phyloP scores from a whole-genome alignment of 2,888 invertebrate species.

The Glomeris marginata region DNA sequence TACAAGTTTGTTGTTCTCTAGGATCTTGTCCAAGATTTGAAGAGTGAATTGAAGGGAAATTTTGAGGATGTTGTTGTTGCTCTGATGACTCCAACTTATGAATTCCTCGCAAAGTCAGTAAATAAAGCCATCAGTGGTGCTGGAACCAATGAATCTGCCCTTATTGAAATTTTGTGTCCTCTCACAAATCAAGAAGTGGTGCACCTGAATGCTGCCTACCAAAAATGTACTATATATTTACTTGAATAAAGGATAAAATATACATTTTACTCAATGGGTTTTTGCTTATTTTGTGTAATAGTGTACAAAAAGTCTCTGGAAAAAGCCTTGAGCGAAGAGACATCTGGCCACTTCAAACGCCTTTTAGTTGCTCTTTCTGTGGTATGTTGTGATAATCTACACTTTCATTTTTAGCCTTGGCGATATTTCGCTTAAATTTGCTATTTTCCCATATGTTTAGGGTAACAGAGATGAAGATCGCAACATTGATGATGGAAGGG shows the following conservation, averaged over 20 bases:
- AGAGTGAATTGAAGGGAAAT: constrained; percentile 74
- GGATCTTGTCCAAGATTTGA: constrained; percentile 66
- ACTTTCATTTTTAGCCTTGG: background rate
- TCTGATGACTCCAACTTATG: constrained; percentile 66
- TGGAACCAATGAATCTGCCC: constrained; percentile 68
- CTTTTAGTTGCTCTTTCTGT: constrained; percentile 71
- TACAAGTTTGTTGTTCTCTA: constrained; percentile 22
- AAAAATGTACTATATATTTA: constrained; percentile 4
- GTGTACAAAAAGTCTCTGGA: constrained; percentile 67
- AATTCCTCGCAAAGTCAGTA: constrained; percentile 68
- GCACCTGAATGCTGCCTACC: constrained; percentile 2
- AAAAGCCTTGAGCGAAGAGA: constrained; percentile 68
- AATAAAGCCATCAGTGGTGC: constrained; percentile 69
- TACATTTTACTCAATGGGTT: background rate
- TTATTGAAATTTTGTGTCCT: constrained; percentile 79
- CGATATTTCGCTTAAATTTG: background rate
- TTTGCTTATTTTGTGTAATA: constrained; percentile 26
- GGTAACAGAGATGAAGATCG: background rate
- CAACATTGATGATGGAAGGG: no score
- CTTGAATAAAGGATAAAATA: background rate
- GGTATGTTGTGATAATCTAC: constrained; percentile 30
- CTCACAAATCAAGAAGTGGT: constrained; percentile 65
- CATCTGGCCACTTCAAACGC: constrained; percentile 79
- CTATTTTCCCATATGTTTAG: background rate
- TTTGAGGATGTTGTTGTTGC: constrained; percentile 71